Base-by-base conservation (phyloP, 1,140 invertebrate species). In the Trachymyrmex cornetzi region DNA sequence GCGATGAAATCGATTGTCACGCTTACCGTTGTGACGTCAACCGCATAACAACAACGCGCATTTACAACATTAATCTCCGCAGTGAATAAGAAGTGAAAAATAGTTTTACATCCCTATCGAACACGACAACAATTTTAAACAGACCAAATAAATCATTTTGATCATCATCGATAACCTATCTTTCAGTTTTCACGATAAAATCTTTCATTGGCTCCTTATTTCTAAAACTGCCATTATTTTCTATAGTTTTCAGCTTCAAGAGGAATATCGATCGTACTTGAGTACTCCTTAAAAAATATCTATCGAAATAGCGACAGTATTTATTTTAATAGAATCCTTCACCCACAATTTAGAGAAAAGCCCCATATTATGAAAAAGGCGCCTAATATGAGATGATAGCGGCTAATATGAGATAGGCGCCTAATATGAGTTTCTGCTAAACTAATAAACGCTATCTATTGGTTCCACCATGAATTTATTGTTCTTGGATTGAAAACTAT, bases 1-100 rank as follows among this genome's bases (percentile, higher is more conserved):
- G 59, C 16, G 3, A 59, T 61, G 50, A 90, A 88, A 90, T 88
- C 89, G 86, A 90, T 90, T 90, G 57, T 82, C 75, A 69, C 63
- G 64, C 24, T 88, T 63, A 38, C 50, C 30, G 24, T 38, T 71
- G 67, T 80, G 53, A 69, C 66, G 77, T 38, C 59, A 64, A 71
- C 74, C 86, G 77, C 63, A 12, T 57, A 85, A 90, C 38, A 81
- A 88, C 66, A 66, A 57, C 34, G 34, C 9, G 48, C 48, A 3
- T 61, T 75, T 30, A 24, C 19, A 50, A 55, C 30, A 55, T 81
- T 55, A 80, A 80, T 38, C 64, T 81, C 6, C 30, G 11, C 9
- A 44, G 16, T 30, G 14, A 38, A 55, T 71, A 81, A 80, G 34
- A 81, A 38, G 19, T 27, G 48, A 22, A 79, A 69, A 71, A 55